Conservation (phyloP, 2,113 vertebrate genomes). For the Mustela lutreola region DNA sequence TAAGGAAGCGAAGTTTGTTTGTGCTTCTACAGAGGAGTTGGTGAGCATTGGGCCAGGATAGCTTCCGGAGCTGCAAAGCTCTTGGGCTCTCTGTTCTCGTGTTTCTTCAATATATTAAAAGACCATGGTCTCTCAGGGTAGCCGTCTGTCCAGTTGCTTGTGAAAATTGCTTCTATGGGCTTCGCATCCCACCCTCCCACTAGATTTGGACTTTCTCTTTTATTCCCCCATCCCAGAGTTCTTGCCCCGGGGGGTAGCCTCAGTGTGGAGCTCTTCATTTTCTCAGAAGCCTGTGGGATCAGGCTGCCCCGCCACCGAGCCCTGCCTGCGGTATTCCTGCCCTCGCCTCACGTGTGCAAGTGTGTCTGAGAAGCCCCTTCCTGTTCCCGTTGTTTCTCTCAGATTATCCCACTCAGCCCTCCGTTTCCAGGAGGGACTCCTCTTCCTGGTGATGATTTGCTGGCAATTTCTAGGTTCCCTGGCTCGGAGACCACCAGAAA, state of each 20-base stretch:
- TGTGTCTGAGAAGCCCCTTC: not conserved
- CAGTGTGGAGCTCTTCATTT: not conserved
- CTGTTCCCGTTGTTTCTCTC: not conserved
- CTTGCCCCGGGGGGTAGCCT: not conserved
- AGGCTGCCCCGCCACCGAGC: not conserved
- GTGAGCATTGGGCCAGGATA: not conserved
- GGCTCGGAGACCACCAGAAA: not conserved
- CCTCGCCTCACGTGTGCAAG: not conserved
- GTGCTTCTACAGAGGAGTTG: not conserved
- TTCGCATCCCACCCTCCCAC: not conserved
- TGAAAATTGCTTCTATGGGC: not conserved
- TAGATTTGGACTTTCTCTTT: not conserved
- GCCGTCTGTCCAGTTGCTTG: not conserved
- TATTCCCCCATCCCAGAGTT: not conserved
- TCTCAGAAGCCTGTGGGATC: not conserved
- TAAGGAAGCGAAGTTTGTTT: not conserved
- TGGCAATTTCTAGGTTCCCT: not conserved
- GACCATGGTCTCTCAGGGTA: not conserved
- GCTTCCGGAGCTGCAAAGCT: not conserved
- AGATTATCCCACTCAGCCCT: not conserved
- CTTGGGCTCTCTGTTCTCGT: not conserved
- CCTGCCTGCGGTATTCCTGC: not conserved
- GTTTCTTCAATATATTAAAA: conserved; percentile 28
- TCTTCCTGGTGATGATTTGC: not conserved
- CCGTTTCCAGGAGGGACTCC: not conserved